Percentiles rank a stretch among this genome's conserved stretches.
Evolutionary conservation across 2,797 vertebrate species (phyloP).

Genomic region (Lateolabrax maculatus): DNA sequence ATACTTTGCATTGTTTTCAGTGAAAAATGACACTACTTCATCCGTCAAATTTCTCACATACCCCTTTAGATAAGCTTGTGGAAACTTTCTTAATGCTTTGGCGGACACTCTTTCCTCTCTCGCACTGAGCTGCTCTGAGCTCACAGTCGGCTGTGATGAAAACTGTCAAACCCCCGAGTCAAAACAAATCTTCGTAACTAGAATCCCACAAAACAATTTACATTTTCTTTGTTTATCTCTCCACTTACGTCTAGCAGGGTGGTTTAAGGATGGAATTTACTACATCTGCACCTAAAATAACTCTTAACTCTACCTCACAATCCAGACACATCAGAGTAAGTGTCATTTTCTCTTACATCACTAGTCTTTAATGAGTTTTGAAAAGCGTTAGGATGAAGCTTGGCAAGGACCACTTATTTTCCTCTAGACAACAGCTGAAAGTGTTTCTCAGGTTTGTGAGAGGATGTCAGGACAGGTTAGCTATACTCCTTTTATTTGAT

Average conservation of each 20-base stretch:
- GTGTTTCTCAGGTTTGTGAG: constrained; percentile 1
- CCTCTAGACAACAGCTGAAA: not conserved
- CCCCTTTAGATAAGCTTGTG: constrained; percentile 14
- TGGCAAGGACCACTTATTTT: not conserved
- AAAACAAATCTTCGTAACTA: constrained; percentile 48
- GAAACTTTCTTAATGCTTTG: constrained; percentile 26
- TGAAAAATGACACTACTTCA: constrained; percentile 25
- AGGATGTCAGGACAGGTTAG: not conserved
- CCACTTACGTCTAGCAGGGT: constrained; percentile 43
- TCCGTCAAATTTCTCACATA: constrained; percentile 21
- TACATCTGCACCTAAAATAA: constrained; percentile 59
- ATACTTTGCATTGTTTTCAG: constrained; percentile 25
- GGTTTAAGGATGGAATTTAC: constrained; percentile 56
- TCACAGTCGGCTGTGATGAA: constrained; percentile 22
- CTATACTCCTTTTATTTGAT: not conserved
- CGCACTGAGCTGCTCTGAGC: constrained; percentile 10
- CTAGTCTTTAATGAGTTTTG: not conserved
- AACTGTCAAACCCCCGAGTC: constrained; percentile 52
- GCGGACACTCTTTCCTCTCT: not conserved
- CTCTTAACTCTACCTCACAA: constrained; percentile 36
- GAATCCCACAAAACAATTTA: constrained; percentile 48
- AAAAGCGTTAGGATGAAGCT: constrained; percentile 10
- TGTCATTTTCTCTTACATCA: constrained; percentile 19
- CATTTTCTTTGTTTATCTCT: constrained; percentile 54
- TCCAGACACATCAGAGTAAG: constrained; percentile 20